phyloP scores from a whole-genome alignment of 2,888 invertebrate genomes.

The Dysmachus trigonus region DNA sequence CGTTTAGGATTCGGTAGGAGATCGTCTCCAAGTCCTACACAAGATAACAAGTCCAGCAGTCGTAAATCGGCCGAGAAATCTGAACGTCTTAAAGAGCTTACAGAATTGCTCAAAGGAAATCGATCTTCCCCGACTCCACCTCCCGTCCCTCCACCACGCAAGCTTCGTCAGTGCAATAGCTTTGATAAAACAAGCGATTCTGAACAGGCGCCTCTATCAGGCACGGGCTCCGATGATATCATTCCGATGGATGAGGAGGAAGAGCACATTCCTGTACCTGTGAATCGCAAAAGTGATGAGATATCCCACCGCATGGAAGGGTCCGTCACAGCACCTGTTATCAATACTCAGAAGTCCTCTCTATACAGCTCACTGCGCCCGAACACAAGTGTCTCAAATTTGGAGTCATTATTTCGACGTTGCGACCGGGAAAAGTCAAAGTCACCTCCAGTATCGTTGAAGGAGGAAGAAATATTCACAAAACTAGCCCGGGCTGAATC shows the following conservation, averaged over 20 bases:
- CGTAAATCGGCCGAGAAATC: conserved; percentile 71
- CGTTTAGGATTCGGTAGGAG: conserved; percentile 76
- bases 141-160: conserved; percentile 69
- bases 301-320: conserved; percentile 18
- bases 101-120: conserved; percentile 77
- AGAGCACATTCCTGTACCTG: conserved; percentile 39
- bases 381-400: conserved; percentile 60
- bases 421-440: conserved; percentile 56
- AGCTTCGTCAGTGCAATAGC: conserved; percentile 67
- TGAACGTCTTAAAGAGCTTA: conserved; percentile 77
- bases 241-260: conserved; percentile 55
- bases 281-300: conserved; percentile 43
- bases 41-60: conserved; percentile 51
- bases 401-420: conserved; percentile 57
- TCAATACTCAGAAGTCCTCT: conserved; percentile 49
- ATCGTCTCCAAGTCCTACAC: conserved; percentile 55
- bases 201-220: background rate
- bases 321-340: conserved; percentile 3
- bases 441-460: conserved; percentile 52
- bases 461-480: conserved; percentile 57
- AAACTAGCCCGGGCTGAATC: conserved; percentile 70
- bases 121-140: conserved; percentile 68
- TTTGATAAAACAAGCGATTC: conserved; percentile 56
- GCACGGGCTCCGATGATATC: conserved; percentile 53
- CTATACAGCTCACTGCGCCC: conserved; percentile 51